These are phyloP conservation scores for Paradoxurus hermaphroditus DNA, from an alignment of 2,113 vertebrate species.

Conservation along the genomic window DNA sequence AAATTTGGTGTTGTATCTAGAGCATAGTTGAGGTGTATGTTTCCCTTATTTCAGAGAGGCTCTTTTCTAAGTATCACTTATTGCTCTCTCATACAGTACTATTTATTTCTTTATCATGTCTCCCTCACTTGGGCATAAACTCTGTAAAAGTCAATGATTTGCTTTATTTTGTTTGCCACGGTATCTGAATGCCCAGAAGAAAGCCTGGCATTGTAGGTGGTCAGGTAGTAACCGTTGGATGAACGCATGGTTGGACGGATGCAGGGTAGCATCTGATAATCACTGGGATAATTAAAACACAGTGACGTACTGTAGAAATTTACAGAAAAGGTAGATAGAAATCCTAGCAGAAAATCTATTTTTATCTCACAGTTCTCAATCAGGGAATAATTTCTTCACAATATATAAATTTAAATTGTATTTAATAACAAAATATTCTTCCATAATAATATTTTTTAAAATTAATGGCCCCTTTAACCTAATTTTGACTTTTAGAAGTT, in stretches of 20 bases:
- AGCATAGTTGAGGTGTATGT: background rate
- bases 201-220: background rate
- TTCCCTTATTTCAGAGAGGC: background rate
- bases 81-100: background rate
- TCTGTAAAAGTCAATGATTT: background rate
- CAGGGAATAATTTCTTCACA: background rate
- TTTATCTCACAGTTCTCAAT: background rate
- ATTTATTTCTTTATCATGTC: background rate
- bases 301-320: background rate
- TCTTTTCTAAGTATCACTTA: background rate
- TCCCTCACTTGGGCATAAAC: background rate
- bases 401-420: background rate
- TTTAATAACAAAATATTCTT: background rate
- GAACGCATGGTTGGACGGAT: background rate
- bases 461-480: background rate
- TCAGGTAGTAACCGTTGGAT: background rate
- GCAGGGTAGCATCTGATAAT: background rate
- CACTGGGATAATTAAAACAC: background rate
- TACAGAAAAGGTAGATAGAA: background rate
- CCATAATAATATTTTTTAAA: background rate
- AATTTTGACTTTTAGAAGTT: background rate
- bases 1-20: background rate
- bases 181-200: background rate
- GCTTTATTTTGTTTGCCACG: background rate
- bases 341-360: background rate